Evolutionary conservation across 2,888 invertebrate genomes (phyloP).

Genomic region (Athalia rosae): DNA sequence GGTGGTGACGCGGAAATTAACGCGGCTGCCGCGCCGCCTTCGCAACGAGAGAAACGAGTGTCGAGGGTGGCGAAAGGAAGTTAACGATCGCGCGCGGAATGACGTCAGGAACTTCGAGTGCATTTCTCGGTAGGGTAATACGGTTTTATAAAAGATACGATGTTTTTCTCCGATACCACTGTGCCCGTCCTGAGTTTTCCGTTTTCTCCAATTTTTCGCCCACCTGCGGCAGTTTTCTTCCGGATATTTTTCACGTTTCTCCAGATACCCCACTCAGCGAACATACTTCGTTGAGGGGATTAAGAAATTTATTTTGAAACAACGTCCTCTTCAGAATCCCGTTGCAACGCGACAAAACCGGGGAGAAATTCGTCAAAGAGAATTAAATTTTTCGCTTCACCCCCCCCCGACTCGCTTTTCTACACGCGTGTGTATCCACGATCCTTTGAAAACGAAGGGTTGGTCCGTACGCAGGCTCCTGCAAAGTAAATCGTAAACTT

Average conservation of each 20-base stretch:
- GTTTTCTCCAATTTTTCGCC: no score
- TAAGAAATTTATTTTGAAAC: constrained; percentile 17
- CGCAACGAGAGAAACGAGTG: constrained; percentile 2
- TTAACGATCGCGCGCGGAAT: not conserved
- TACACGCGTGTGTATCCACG: no score
- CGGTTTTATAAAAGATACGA: no score
- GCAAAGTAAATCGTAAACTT: constrained; percentile 37
- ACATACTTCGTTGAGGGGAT: constrained; percentile 15
- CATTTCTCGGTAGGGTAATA: not conserved
- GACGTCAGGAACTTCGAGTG: constrained; percentile 5
- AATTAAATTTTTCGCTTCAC: constrained; percentile 27
- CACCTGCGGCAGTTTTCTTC: no score
- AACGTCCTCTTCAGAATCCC: constrained; percentile 11
- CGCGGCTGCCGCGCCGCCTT: not conserved
- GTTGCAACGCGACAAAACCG: not conserved
- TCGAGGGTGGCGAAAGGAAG: not conserved
- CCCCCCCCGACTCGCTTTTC: constrained; percentile 4
- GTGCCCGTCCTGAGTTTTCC: no score
- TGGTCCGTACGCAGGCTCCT: not conserved
- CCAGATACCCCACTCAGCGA: not conserved
- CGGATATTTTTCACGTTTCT: no score
- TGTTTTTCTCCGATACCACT: no score
- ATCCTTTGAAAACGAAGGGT: constrained; percentile 25
- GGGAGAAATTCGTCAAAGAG: constrained; percentile 26
- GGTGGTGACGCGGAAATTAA: constrained; percentile 29